Base-by-base conservation (phyloP, 2,113 vertebrate genomes). In the Rostratula benghalensis region DNA sequence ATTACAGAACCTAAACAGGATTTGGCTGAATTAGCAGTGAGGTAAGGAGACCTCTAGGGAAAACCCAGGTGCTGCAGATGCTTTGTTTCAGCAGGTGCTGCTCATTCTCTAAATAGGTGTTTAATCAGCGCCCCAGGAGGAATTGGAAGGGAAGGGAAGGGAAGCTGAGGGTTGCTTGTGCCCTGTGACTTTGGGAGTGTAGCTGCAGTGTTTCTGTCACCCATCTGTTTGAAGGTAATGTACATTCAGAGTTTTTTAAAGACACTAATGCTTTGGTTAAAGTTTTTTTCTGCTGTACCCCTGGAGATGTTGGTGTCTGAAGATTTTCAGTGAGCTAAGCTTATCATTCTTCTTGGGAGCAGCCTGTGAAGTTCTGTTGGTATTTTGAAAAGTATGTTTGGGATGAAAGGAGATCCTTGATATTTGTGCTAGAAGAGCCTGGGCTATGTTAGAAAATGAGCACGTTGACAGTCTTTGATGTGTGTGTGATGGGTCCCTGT, bases 41-140 rank as follows among this genome's bases (percentile, higher is more conserved):
- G 93, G 78, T 53, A 35, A 35, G 81, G 82, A 95, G 90, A 70
- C 67, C 91, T 95, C 78, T 13, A 48, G 81, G 93, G 82, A 85
- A 73, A 92, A 35, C 59, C 43, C 89, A 90, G 87, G 81, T 76
- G 93, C 91, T 93, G 93, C 91, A 95, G 73, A 85, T 94, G 91
- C 94, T 79, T 53, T 27, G 39, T 71, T 70, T 13, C 80, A 68
- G 80, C 89, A 56, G 89, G 80, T 22, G 21, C 33, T 45, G 57
- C 74, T 94, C 46, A 1, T 25, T 64, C 18, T 2, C 64, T 35
- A 11, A 48, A 31, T 23, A 14, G 78, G 53, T 65, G 16, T 90
- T 96, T 61, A 87, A 93, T 85, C 67, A 69, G 69, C 6, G 46
- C 50, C 74, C 48, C 68, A 22, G 87, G 22, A 35, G 16, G 56